phyloP scores from a whole-genome alignment of 2,113 vertebrate species.

The Pelmatolapia mariae region DNA sequence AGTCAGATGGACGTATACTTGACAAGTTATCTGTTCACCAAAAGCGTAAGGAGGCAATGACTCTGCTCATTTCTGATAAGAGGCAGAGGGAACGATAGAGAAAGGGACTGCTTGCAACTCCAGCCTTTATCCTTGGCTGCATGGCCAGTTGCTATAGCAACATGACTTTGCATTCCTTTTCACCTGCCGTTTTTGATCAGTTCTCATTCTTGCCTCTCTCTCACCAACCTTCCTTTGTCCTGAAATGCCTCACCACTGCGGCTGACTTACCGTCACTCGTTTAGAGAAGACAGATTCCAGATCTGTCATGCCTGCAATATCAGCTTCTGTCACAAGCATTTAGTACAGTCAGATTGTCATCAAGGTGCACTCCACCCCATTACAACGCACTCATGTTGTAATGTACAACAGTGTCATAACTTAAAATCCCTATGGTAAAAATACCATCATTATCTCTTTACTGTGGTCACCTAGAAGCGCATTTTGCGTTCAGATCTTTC shows the following conservation, averaged over 20 bases:
- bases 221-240: constrained; percentile 35
- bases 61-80: constrained; percentile 7
- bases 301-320: neutral
- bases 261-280: neutral
- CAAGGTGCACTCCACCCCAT: neutral
- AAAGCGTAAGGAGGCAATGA: constrained; percentile 37
- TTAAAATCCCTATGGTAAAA: neutral
- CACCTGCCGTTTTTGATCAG: constrained; percentile 73
- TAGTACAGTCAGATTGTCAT: neutral
- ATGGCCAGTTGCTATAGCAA: constrained; percentile 73
- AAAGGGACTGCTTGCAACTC: constrained; percentile 41
- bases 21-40: constrained; percentile 28
- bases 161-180: constrained; percentile 72
- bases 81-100: neutral
- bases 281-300: neutral
- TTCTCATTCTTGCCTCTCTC: constrained; percentile 46
- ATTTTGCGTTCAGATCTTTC: neutral
- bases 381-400: neutral
- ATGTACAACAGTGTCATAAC: neutral
- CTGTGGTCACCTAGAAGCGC: neutral
- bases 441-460: neutral
- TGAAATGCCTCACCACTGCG: constrained; percentile 35
- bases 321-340: neutral
- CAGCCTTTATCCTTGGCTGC: constrained; percentile 56
- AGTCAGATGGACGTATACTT: constrained; percentile 30